Percentiles rank a stretch among this genome's conserved stretches.
phyloP scores from a whole-genome alignment of 2,113 vertebrate genomes.

The Rutilus rutilus region DNA sequence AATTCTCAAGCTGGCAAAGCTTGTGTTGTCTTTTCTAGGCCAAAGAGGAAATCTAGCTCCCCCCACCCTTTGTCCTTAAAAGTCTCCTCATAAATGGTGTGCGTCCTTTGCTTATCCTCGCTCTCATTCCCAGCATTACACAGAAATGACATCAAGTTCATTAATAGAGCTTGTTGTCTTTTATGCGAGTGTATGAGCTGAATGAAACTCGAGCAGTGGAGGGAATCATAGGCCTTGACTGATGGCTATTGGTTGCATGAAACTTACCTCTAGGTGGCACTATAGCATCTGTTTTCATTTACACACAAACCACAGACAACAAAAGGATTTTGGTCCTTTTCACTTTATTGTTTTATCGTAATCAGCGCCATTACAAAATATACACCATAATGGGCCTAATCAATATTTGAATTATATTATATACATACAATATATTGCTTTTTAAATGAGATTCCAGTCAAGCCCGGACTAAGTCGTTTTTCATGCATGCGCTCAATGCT shows the following conservation, averaged over 20 bases:
- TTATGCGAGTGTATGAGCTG: background rate
- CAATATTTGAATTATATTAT: background rate
- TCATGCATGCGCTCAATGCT: background rate
- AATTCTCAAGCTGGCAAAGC: slow-evolving; percentile 47
- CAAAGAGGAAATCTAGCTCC: slow-evolving; percentile 24
- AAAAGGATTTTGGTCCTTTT: background rate
- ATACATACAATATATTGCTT: background rate
- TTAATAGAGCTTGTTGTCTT: slow-evolving; percentile 2
- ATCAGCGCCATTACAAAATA: background rate
- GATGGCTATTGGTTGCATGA: background rate
- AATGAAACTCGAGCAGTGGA: slow-evolving; percentile 22
- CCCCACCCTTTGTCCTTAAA: slow-evolving; percentile 9
- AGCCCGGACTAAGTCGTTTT: background rate
- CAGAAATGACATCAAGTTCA: slow-evolving; percentile 30
- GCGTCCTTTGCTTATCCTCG: background rate
- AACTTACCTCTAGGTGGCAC: background rate
- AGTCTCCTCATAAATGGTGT: background rate
- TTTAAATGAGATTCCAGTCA: background rate
- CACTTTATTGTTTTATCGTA: background rate
- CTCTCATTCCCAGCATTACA: slow-evolving; percentile 27
- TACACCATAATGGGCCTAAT: background rate
- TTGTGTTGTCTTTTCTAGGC: slow-evolving; percentile 32
- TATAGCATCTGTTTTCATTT: background rate
- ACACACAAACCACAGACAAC: slow-evolving; percentile 12
- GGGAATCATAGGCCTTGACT: background rate